Evolutionary conservation across 1,140 invertebrate genomes (phyloP).

Genomic region (Tribolium castaneum): DNA sequence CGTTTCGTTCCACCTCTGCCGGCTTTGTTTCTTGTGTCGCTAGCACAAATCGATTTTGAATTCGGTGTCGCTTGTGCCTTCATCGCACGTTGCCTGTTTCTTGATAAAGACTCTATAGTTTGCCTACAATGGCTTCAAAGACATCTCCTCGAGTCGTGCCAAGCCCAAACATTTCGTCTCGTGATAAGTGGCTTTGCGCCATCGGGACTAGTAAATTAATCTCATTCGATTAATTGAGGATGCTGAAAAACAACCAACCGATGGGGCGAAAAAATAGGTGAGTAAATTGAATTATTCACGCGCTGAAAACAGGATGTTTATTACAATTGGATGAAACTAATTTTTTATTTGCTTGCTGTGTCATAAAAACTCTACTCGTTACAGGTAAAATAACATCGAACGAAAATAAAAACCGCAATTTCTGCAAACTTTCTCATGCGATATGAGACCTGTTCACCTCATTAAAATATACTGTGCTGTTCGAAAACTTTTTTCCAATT

Average conservation of each 20-base stretch:
- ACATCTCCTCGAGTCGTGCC: conserved; percentile 11
- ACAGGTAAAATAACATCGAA: background rate
- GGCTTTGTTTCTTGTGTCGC: conserved; percentile 13
- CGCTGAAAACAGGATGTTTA: background rate
- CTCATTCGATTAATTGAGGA: conserved; percentile 20
- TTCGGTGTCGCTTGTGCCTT: conserved; percentile 6
- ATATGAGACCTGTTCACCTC: background rate
- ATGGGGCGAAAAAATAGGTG: background rate
- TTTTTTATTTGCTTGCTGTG: background rate
- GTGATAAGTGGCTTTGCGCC: conserved; percentile 21
- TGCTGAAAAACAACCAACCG: background rate
- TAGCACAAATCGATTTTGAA: conserved; percentile 21
- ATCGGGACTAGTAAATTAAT: conserved; percentile 6
- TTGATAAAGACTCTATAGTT: conserved; percentile 31
- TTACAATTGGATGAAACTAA: background rate
- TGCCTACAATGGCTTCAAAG: conserved; percentile 30
- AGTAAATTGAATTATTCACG: background rate
- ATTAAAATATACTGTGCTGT: background rate
- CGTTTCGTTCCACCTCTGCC: background rate
- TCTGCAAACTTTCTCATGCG: background rate
- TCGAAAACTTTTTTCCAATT: background rate
- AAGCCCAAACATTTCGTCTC: conserved; percentile 24
- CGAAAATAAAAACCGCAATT: background rate
- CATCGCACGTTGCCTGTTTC: conserved; percentile 29
- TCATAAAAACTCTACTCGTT: background rate